Base-by-base conservation (phyloP, 2,797 vertebrate species). In the Tangara arthus region DNA sequence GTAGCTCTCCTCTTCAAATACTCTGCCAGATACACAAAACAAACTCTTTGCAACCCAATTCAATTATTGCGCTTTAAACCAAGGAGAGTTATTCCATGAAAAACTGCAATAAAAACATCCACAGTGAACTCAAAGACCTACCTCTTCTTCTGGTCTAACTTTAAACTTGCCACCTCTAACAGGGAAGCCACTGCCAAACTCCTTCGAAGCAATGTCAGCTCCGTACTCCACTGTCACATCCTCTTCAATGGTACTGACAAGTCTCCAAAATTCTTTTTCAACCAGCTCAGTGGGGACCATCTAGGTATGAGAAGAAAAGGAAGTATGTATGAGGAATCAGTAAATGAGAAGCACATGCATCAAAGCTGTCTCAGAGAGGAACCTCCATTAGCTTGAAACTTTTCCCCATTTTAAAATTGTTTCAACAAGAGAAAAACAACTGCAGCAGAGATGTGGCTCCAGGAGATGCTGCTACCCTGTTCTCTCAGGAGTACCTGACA, bases 211-310 rank as follows among this genome's bases (percentile, higher is more conserved):
- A 15, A 99, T 99, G 96, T 99, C 99, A 68, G 99, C 99, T 65
- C 99, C 99, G 19, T 99, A 99, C 90, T 99, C 99, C 34, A 99
- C 99, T 5, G 99, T 99, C 52, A 99, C 99, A 50, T 99, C 99
- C 87, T 99, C 99, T 93, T 99, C 99, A 34, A 99, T 99, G 61
- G 99, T 99, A 97, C 99, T 99, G 87, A 99, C 99, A 12, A 99
- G 97, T 70, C 99, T 98, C 99, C 99, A 99, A 95, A 99, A 99
- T 92, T 99, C 99, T 82, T 99, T 99, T 95, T 99, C 99, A 61
- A 99, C 99, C 86, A 99, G 97, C 93, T 99, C 99, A 18, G 99
- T 99, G 49, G 99, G 99, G 86, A 99, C 99, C 99, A 99, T 99
- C 99, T 99, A 87, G 22, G 76, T 37, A 81, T 9, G 12, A 77